These are phyloP conservation scores for Eptesicus fuscus DNA, from an alignment of 2,113 vertebrate genomes.

Conservation along the genomic window DNA sequence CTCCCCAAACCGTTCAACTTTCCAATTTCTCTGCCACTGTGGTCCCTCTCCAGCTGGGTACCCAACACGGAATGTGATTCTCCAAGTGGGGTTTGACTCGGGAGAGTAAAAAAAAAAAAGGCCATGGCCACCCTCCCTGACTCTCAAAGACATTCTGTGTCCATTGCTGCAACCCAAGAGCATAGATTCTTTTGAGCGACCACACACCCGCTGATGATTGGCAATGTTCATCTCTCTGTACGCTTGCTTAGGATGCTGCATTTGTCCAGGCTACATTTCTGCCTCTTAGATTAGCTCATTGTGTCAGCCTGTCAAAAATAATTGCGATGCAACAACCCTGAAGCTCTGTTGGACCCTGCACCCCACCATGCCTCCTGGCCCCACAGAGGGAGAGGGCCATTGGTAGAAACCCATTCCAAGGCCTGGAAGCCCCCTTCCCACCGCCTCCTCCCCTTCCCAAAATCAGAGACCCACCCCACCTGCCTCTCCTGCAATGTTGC, in stretches of 20 bases:
- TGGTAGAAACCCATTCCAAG: neutral
- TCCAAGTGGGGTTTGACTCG: neutral
- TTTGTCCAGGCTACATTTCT: neutral
- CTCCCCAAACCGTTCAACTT: neutral
- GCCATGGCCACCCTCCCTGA: neutral
- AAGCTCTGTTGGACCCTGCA: neutral
- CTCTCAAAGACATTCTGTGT: neutral
- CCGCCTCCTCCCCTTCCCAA: neutral
- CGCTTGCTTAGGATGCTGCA: neutral
- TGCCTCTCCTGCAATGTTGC: conserved; percentile 17
- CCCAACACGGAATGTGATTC: neutral
- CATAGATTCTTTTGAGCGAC: neutral
- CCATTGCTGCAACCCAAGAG: neutral
- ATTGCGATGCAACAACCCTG: neutral
- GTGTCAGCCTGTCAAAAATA: neutral
- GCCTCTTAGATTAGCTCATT: neutral
- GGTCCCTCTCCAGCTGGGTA: neutral
- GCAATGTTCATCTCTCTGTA: neutral
- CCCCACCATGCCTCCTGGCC: no score
- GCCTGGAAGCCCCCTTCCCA: neutral
- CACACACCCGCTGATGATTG: neutral
- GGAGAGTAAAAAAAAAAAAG: neutral
- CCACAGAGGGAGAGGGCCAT: neutral
- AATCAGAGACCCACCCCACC: neutral
- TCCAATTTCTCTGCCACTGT: neutral